These are phyloP conservation scores for Chalcis sispes DNA, from an alignment of 2,888 invertebrate genomes.

Conservation along the genomic window DNA sequence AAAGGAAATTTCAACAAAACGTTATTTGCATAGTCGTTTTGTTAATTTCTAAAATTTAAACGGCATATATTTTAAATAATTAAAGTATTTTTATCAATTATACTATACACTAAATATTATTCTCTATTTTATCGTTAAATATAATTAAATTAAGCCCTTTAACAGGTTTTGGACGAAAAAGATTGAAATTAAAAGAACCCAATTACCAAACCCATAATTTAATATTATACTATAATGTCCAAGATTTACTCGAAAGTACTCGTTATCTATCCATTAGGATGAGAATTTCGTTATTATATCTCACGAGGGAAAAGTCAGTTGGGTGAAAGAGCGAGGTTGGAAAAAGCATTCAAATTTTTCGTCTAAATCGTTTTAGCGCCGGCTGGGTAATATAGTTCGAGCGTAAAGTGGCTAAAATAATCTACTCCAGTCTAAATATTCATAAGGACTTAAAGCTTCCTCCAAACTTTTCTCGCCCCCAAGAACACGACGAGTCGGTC, in stretches of 20 bases:
- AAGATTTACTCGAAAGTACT: constrained; percentile 24
- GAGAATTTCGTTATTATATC: constrained; percentile 37
- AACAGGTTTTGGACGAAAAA: too few species aligned
- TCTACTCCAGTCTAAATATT: constrained; percentile 56
- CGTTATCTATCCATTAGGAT: constrained; percentile 32
- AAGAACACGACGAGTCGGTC: background rate
- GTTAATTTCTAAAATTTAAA: too few species aligned
- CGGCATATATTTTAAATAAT: too few species aligned
- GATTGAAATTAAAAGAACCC: too few species aligned
- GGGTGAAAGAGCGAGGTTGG: background rate
- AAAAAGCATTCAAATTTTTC: constrained; percentile 46
- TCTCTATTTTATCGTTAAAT: too few species aligned
- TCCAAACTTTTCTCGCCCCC: constrained; percentile 33
- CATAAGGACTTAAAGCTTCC: constrained; percentile 54
- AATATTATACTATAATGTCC: background rate
- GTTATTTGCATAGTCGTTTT: too few species aligned
- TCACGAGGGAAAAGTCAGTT: background rate
- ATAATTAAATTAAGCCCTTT: too few species aligned
- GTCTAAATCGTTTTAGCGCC: constrained; percentile 52
- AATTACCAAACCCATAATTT: too few species aligned
- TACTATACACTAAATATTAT: too few species aligned
- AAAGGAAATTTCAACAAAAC: too few species aligned
- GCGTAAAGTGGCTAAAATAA: constrained; percentile 55
- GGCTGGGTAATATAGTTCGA: constrained; percentile 43
- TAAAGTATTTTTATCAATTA: too few species aligned